Evolutionary conservation across 2,797 vertebrate genomes (phyloP).

Genomic region (Gymnocypris eckloni): DNA sequence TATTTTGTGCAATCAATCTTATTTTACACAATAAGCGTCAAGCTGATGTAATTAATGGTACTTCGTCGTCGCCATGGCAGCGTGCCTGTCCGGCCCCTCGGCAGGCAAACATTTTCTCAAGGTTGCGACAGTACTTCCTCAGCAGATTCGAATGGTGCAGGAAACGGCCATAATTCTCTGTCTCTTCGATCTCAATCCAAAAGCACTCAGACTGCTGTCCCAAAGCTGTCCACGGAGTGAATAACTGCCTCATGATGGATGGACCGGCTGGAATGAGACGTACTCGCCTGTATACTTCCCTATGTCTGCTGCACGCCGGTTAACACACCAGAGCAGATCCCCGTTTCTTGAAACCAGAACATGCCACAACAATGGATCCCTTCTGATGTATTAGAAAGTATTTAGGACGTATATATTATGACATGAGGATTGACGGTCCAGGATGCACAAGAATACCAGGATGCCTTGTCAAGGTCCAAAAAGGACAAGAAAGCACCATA

Average conservation of each 20-base stretch:
- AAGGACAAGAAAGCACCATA: not conserved
- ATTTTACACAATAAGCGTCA: slow-evolving; percentile 29
- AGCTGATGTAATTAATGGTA: slow-evolving; percentile 29
- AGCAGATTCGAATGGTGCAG: slow-evolving; percentile 51
- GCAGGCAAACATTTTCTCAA: slow-evolving; percentile 53
- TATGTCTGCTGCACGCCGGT: slow-evolving; percentile 62
- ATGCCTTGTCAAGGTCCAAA: not conserved
- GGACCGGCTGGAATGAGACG: slow-evolving; percentile 79
- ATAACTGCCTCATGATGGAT: slow-evolving; percentile 80
- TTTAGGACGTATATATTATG: not conserved
- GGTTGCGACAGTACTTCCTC: slow-evolving; percentile 60
- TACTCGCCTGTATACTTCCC: slow-evolving; percentile 70
- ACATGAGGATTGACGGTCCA: not conserved
- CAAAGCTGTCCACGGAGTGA: slow-evolving; percentile 77
- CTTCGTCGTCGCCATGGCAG: slow-evolving; percentile 10
- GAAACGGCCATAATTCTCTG: slow-evolving; percentile 73
- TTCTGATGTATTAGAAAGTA: slow-evolving; percentile 9
- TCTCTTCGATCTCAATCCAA: slow-evolving; percentile 80
- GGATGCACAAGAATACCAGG: not conserved
- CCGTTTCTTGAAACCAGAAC: slow-evolving; percentile 9
- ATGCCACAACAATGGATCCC: slow-evolving; percentile 30
- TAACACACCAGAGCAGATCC: slow-evolving; percentile 60
- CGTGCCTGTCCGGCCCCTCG: slow-evolving; percentile 16
- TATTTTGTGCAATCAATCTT: not conserved
- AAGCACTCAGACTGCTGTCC: slow-evolving; percentile 82